Percentiles rank a stretch among this genome's conserved stretches.
Evolutionary conservation across 2,888 invertebrate species (phyloP).

Genomic region (Yponomeuta malinellus): DNA sequence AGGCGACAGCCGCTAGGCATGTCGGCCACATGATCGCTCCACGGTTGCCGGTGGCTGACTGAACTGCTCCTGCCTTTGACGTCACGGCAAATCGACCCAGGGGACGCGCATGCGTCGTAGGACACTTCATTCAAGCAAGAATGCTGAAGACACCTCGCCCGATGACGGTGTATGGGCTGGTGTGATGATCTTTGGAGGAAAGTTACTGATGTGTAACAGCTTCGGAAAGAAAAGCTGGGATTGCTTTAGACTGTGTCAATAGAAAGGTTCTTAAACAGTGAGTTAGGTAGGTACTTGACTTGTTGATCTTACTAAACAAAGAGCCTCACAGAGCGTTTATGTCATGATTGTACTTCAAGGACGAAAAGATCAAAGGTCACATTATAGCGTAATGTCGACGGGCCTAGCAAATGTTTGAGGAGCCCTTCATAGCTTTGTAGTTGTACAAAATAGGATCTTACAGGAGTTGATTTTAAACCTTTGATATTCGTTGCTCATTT

Average conservation of each 20-base stretch:
- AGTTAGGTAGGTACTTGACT: no score
- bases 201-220: no score
- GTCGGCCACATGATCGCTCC: slow-evolving; percentile 65
- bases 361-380: background rate
- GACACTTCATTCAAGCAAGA: slow-evolving; percentile 32
- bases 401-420: background rate
- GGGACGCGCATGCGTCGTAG: slow-evolving; percentile 52
- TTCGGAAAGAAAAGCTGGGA: no score
- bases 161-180: background rate
- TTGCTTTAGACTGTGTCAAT: no score
- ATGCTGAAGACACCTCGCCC: slow-evolving; percentile 14
- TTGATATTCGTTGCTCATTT: no score
- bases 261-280: no score
- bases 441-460: no score
- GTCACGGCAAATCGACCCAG: slow-evolving; percentile 67
- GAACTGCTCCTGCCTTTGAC: slow-evolving; percentile 54
- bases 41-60: slow-evolving; percentile 66
- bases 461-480: no score
- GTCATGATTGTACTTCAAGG: background rate
- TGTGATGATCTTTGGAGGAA: background rate
- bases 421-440: background rate
- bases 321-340: no score
- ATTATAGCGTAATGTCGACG: background rate
- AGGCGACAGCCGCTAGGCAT: slow-evolving; percentile 55
- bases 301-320: no score